A percentile compares a stretch with the other conserved stretches of the same genome.
These are phyloP conservation scores for Buteo buteo DNA, from an alignment of 2,113 vertebrate species.

Conservation along the genomic window DNA sequence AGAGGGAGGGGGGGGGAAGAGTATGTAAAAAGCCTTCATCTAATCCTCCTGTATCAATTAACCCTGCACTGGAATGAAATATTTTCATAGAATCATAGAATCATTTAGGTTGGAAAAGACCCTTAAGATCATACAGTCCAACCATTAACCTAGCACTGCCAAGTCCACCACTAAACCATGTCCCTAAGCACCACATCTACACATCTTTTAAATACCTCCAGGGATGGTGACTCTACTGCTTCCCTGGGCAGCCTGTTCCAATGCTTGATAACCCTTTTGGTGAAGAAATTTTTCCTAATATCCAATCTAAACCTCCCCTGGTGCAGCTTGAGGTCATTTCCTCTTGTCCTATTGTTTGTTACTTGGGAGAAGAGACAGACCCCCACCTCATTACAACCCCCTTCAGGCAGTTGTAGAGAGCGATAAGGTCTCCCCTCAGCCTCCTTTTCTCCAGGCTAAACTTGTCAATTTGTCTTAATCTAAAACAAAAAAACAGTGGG, in stretches of 20 bases:
- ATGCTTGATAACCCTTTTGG: background rate
- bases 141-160: background rate
- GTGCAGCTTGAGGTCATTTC: background rate
- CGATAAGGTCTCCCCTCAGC: background rate
- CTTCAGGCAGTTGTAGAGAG: background rate
- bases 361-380: accelerated
- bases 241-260: background rate
- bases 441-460: background rate
- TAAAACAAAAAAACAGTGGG: background rate
- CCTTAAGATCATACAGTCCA: background rate
- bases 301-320: background rate
- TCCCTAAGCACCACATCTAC: background rate
- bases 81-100: background rate
- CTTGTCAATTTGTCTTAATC: background rate
- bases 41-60: background rate
- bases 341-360: background rate
- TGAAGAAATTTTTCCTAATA: background rate
- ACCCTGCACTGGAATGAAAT: background rate
- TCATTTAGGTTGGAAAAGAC: background rate
- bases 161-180: background rate
- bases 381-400: background rate
- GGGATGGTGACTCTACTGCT: no score
- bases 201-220: background rate
- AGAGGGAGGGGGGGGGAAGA: accelerated
- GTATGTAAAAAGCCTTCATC: background rate